Base-by-base conservation (phyloP, 2,113 vertebrate species). In the Sturnus vulgaris region DNA sequence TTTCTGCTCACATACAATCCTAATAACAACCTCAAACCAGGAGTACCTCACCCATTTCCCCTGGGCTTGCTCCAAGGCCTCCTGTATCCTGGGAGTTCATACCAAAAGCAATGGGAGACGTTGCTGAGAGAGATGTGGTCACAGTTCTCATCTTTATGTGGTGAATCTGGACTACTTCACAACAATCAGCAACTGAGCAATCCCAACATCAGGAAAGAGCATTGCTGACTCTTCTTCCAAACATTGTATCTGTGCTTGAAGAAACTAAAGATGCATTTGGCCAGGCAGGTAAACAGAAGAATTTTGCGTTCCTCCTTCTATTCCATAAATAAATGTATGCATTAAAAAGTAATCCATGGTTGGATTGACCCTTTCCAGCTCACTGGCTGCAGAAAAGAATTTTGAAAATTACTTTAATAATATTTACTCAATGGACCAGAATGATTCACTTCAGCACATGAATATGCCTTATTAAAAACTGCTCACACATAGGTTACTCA, bases 381-480 rank as follows among this genome's bases (percentile, higher is more conserved):
- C 96, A 97, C 60, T 97, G 88, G 95, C 88, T 97, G 53, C 44
- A 93, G 47, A 63, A 97, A 95, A 97, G 87, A 95, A 94, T 96
- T 97, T 95, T 70, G 71, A 94, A 97, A 97, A 98, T 97, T 92
- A 95, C 96, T 97, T 95, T 94, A 97, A 97, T 96, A 96, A 31
- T 97, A 95, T 97, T 97, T 97, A 97, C 95, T 93, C 96, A 98
- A 89, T 96, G 96, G 95, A 93, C 95, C 73, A 72, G 93, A 97
- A 97, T 95, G 82, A 94, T 93, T 97, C 83, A 76, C 82, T 88
- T 81, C 60, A 59, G 85, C 93, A 94, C 78, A 82, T 52, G 83
- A 91, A 96, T 86, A 68, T 77, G 60, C 92, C 93, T 96, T 96
- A 83, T 96, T 95, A 96, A 97, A 95, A 97, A 89, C 73, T 95